Percentiles rank a stretch among this genome's conserved stretches.
Evolutionary conservation across 2,888 invertebrate genomes (phyloP).

Genomic region (Pollenia amentaria): DNA sequence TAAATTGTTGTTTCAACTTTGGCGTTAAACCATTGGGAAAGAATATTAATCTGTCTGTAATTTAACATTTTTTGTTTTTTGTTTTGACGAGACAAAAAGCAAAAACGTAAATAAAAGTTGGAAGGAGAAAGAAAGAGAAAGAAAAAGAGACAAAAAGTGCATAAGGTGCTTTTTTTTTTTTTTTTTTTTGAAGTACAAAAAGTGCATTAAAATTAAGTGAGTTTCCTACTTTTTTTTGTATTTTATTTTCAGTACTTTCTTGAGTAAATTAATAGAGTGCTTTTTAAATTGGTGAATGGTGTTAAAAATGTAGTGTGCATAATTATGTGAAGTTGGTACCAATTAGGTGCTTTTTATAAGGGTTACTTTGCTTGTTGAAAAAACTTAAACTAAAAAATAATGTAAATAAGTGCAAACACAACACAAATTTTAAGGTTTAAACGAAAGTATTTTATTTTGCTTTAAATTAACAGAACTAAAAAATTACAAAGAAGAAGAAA

Average conservation of each 20-base stretch:
- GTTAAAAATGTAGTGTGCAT: conserved; percentile 48
- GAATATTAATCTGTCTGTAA: conserved; percentile 83
- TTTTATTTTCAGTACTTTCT: conserved; percentile 23
- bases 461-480: too few species aligned
- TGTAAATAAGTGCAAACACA: conserved; percentile 16
- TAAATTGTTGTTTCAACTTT: conserved; percentile 80
- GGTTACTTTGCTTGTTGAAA: background rate
- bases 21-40: conserved; percentile 82
- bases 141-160: conserved; percentile 75
- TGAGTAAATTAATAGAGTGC: conserved; percentile 61
- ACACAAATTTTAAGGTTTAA: background rate
- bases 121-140: conserved; percentile 76
- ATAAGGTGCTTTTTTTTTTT: conserved; percentile 68
- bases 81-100: conserved; percentile 44
- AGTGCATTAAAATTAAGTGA: conserved; percentile 65
- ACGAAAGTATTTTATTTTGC: background rate
- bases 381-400: background rate
- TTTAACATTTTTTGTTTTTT: conserved; percentile 60
- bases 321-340: conserved; percentile 44
- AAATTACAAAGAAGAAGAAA: background rate
- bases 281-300: conserved; percentile 36
- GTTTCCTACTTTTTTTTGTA: conserved; percentile 12
- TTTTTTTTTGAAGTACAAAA: conserved; percentile 38
- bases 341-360: conserved; percentile 48
- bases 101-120: conserved; percentile 42